These are phyloP conservation scores for Chromobotia macracanthus DNA, from an alignment of 2,797 vertebrate species.

Conservation along the genomic window DNA sequence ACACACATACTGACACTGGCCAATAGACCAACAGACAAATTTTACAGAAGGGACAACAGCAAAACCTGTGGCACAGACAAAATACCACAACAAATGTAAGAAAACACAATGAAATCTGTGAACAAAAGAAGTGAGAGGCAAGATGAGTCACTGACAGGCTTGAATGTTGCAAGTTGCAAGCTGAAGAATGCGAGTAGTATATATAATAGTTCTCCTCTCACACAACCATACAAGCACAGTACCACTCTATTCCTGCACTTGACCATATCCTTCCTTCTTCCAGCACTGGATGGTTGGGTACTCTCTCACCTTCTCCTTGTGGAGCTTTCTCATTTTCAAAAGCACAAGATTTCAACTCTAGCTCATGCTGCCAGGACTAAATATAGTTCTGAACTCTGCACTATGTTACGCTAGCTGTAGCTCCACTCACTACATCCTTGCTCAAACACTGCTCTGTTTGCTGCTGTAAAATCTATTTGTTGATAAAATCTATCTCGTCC, in stretches of 20 bases:
- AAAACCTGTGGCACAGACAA: not conserved
- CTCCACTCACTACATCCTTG: not conserved
- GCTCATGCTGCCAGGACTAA: conserved; percentile 16
- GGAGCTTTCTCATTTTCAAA: conserved; percentile 24
- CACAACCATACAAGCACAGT: not conserved
- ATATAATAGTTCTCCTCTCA: conserved; percentile 9
- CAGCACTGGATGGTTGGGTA: not conserved
- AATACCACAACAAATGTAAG: not conserved
- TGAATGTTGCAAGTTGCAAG: conserved; percentile 41
- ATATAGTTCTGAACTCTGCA: conserved; percentile 30
- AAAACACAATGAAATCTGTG: not conserved
- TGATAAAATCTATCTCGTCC: conserved; percentile 39
- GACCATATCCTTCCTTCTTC: conserved; percentile 22
- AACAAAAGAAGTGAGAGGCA: conserved; percentile 5
- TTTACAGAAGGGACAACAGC: not conserved
- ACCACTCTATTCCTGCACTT: not conserved
- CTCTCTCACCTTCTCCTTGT: conserved; percentile 11
- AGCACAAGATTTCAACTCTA: conserved; percentile 22
- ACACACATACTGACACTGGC: conserved; percentile 46
- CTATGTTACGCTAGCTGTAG: conserved; percentile 1
- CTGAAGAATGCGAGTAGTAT: conserved; percentile 37
- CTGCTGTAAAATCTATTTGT: conserved; percentile 26
- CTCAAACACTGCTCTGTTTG: conserved; percentile 31
- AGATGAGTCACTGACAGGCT: conserved; percentile 23
- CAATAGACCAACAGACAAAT: no score